These are phyloP conservation scores for Phortica magna DNA, from an alignment of 2,888 invertebrate genomes.

Conservation along the genomic window DNA sequence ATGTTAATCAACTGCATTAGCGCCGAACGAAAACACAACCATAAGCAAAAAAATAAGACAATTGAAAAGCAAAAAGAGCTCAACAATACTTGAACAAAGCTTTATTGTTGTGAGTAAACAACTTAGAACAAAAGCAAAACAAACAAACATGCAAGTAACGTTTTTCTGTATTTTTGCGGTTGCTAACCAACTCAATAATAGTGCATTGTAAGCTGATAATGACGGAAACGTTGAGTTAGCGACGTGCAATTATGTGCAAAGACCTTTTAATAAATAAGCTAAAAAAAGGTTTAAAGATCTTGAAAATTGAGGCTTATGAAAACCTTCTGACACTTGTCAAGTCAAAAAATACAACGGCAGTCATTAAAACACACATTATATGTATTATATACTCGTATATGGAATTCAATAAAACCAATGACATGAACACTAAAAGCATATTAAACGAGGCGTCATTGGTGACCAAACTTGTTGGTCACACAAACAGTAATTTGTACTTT, in stretches of 20 bases:
- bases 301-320: no score
- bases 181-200: background rate
- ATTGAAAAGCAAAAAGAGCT: background rate
- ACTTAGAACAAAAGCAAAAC: background rate
- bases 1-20: background rate
- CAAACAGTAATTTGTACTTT: background rate
- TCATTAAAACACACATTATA: no score
- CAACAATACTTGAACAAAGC: background rate
- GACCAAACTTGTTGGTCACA: background rate
- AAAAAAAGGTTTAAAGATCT: no score
- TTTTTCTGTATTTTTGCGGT: background rate
- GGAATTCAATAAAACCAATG: no score
- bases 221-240: background rate
- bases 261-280: no score
- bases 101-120: background rate
- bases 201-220: conserved; percentile 11
- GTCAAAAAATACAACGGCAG: no score
- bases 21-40: background rate
- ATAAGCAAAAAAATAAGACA: background rate
- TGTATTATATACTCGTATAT: no score
- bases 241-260: no score
- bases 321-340: no score
- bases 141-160: background rate
- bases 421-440: background rate
- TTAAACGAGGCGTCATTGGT: background rate